Base-by-base conservation (phyloP, 2,888 invertebrate species). In the Eupithecia exiguata region DNA sequence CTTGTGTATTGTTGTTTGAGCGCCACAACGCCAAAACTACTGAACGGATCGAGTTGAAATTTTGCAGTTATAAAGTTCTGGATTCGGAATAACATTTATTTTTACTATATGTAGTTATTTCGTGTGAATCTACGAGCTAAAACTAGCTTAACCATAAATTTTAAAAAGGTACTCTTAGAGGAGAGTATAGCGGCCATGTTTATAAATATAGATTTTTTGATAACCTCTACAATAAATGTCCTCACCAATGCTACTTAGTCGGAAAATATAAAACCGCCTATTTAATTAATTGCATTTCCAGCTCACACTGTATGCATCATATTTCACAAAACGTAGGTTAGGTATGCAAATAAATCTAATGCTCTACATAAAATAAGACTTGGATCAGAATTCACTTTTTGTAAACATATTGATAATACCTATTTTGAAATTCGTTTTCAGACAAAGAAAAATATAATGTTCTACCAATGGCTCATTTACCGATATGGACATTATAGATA, bases 401-500 rank as follows among this genome's bases (percentile, higher is more conserved):
- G 18, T 49, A n/a, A 49, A n/a, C 49, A 7, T 18, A 46, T 53
- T 1, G 10, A 21, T 21, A 10, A 53, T 10, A 9, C 3, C 12
- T 25, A 25, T 58, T 14, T 53, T 1, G 5, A 58, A 25, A 12
- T 58, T 25, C 5, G 3, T 14, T 25, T 25, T 25, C 21, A 25
- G 58, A 25, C n/a, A 3, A 5, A 58, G 14, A 5, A 58, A 58
- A 25, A 9, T 25, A 14, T 12, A 58, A 25, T 58, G 5, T 21
- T 21, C 12, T 53, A 18, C 53, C 14, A 25, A 58, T 58, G 25
- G 25, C 58, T 21, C 58, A 38, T 30, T 30, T n/a, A 30, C 25
- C n/a, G 63, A 63, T 62, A 62, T n/a, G 36, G 12, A 65, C 38
- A n/a, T 5, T 53, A 70, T 36, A 62, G 58, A 46, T 72, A 68